Conservation (phyloP, 92 coral and sea anemone genomes). For the Desmophyllum pertusum region DNA sequence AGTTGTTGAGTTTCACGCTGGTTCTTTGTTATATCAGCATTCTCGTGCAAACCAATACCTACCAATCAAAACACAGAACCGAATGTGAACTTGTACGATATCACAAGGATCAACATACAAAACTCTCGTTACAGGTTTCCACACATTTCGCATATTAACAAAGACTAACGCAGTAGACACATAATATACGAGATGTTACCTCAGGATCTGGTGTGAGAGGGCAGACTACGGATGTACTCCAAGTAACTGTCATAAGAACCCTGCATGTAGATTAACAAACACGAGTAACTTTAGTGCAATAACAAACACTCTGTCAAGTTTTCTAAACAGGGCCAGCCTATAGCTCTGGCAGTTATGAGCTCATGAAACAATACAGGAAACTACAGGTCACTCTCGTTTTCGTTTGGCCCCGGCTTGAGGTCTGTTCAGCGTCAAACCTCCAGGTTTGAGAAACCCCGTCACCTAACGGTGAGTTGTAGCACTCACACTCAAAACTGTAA, state of each 20-base stretch:
- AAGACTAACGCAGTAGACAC: neutral
- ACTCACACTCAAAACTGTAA: no score
- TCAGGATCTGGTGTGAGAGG: slow-evolving; percentile 94
- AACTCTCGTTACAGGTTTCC: neutral
- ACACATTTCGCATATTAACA: neutral
- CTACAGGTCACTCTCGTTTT: no score
- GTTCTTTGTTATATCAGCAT: slow-evolving; percentile 97
- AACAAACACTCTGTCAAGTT: neutral
- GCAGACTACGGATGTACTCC: slow-evolving; percentile 86
- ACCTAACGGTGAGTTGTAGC: no score
- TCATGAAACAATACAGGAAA: no score
- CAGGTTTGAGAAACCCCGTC: no score
- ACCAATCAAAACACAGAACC: slow-evolving; percentile 8
- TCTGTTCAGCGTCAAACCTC: no score
- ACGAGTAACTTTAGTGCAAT: neutral
- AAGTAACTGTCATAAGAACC: slow-evolving; percentile 92
- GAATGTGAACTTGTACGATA: neutral
- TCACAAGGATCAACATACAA: neutral
- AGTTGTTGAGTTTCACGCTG: slow-evolving; percentile 96
- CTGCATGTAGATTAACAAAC: slow-evolving; percentile 38
- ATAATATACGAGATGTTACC: slow-evolving; percentile 48
- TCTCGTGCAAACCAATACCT: slow-evolving; percentile 98
- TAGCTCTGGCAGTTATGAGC: no score
- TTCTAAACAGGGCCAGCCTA: no score
- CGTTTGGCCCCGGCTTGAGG: no score